Evolutionary conservation across 2,113 vertebrate genomes (phyloP).

Genomic region (Elephantulus edwardii): DNA sequence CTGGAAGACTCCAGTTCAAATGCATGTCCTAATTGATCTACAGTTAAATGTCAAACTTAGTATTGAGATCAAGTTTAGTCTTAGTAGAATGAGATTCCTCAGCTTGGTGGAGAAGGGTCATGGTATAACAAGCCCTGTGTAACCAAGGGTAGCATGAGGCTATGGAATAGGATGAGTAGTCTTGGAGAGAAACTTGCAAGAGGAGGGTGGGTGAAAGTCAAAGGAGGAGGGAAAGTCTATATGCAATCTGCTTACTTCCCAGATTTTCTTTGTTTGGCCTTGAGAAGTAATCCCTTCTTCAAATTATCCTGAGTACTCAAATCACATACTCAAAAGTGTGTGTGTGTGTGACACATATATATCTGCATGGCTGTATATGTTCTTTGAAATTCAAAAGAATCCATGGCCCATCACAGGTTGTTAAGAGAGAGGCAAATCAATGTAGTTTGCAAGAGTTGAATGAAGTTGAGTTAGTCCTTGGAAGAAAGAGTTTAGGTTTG

Average conservation of each 20-base stretch:
- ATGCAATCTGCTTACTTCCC: neutral
- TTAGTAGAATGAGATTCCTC: neutral
- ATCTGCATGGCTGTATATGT: neutral
- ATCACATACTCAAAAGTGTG: neutral
- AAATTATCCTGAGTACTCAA: constrained; percentile 47
- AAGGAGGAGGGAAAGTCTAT: neutral
- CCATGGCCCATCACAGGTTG: neutral
- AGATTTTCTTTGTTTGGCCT: constrained; percentile 31
- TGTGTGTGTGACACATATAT: neutral
- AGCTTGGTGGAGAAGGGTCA: neutral
- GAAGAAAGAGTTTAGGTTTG: neutral
- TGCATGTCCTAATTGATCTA: neutral
- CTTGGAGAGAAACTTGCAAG: neutral
- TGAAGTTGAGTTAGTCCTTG: neutral
- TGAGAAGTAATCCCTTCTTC: constrained; percentile 26
- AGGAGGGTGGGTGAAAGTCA: neutral
- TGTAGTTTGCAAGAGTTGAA: neutral
- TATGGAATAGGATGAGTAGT: neutral
- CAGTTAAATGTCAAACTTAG: constrained; percentile 18
- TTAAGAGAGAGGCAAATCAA: constrained; percentile 27
- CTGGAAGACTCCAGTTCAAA: constrained; percentile 29
- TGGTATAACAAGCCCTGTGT: neutral
- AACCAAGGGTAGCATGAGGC: neutral
- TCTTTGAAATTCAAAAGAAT: constrained; percentile 23
- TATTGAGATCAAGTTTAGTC: neutral